These are phyloP conservation scores for Momotus momota DNA, from an alignment of 2,797 vertebrate genomes.

Conservation along the genomic window DNA sequence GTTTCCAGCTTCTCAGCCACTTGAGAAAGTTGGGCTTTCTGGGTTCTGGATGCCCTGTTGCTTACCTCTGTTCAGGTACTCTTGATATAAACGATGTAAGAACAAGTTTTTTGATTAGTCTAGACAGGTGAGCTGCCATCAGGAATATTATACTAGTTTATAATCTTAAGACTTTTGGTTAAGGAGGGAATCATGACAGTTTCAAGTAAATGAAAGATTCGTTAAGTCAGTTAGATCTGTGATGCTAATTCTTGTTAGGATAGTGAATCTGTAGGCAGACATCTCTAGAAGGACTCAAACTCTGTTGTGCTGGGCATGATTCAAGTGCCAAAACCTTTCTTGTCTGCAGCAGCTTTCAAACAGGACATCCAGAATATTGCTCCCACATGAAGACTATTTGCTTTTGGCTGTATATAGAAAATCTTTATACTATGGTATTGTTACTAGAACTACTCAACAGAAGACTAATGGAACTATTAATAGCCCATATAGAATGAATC, in stretches of 20 bases:
- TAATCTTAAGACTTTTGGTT: neutral
- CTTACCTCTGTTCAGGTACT: neutral
- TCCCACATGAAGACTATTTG: neutral
- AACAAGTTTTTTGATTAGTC: neutral
- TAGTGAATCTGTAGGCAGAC: neutral
- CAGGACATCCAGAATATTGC: neutral
- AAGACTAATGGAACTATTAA: slow-evolving; percentile 6
- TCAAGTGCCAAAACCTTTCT: neutral
- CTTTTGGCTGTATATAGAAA: neutral
- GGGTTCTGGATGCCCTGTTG: neutral
- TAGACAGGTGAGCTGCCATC: neutral
- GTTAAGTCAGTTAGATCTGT: neutral
- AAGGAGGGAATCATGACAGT: neutral
- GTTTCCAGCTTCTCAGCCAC: neutral
- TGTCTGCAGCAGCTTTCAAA: neutral
- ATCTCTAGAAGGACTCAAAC: neutral
- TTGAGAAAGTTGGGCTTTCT: neutral
- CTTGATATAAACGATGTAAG: neutral
- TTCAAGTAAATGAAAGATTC: neutral
- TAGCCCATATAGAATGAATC: neutral
- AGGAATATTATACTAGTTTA: neutral
- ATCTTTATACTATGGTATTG: neutral
- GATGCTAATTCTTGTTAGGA: neutral
- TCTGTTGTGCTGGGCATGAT: neutral
- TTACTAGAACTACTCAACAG: slow-evolving; percentile 12